Evolutionary conservation across 2,888 invertebrate species (phyloP).

Genomic region (Pollenia labialis): DNA sequence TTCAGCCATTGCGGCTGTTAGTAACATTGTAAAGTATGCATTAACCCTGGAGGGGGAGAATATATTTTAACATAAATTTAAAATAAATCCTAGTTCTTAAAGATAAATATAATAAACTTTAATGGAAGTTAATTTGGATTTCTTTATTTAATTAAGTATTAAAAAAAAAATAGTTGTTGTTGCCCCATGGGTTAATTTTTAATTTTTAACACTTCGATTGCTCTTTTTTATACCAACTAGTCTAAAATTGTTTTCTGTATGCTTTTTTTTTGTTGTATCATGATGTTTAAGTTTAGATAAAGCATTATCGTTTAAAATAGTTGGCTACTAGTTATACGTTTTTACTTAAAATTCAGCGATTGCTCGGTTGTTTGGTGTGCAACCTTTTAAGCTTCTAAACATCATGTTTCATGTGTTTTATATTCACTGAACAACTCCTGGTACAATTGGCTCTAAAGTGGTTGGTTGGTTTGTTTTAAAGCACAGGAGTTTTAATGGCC

Average conservation of each 20-base stretch:
- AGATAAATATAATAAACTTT: too few relatives aligned
- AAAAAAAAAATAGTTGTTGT: too few relatives aligned
- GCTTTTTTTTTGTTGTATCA: constrained; percentile 27
- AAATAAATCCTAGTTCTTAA: too few relatives aligned
- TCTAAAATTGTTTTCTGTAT: constrained; percentile 27
- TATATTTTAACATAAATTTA: not conserved
- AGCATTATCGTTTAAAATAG: constrained; percentile 57
- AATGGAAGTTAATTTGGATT: too few relatives aligned
- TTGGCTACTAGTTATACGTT: constrained; percentile 52
- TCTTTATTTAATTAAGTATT: too few relatives aligned
- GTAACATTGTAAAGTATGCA: not conserved
- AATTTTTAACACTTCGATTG: constrained; percentile 1
- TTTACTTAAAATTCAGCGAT: constrained; percentile 16
- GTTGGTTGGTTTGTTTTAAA: constrained; percentile 6
- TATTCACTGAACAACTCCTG: constrained; percentile 28
- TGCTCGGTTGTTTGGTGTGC: not conserved
- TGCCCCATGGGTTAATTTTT: constrained; percentile 37
- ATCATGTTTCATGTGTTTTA: constrained; percentile 9
- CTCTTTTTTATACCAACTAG: constrained; percentile 19
- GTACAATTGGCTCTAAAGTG: constrained; percentile 10
- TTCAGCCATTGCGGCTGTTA: constrained; percentile 3
- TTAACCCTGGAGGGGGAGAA: not conserved
- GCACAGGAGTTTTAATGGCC: not conserved
- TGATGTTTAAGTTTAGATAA: constrained; percentile 66
- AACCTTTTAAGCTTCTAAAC: not conserved